These are phyloP conservation scores for Diloba caeruleocephala DNA, from an alignment of 2,888 invertebrate genomes.

Conservation along the genomic window DNA sequence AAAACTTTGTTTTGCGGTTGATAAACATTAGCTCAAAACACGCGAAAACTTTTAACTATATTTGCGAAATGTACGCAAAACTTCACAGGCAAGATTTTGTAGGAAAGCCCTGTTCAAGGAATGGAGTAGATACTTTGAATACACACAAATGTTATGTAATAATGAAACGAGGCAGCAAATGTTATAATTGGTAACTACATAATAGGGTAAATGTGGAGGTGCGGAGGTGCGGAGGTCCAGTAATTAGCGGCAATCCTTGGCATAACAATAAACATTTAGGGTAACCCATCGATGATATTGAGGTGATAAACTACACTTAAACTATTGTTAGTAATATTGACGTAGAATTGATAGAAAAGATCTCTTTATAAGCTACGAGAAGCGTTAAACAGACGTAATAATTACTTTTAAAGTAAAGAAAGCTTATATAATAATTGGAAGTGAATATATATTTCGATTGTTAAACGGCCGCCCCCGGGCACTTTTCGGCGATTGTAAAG, in stretches of 20 bases:
- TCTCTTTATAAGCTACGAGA: no score
- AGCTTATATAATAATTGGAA: no score
- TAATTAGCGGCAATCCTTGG: not conserved
- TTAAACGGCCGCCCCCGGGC: no score
- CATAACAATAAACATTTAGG: not conserved
- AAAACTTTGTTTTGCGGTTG: constrained; percentile 44
- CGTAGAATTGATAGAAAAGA: no score
- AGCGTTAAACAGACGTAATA: no score
- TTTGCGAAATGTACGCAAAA: constrained; percentile 28
- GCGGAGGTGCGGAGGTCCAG: not conserved
- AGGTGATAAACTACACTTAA: no score
- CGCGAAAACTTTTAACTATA: constrained; percentile 46
- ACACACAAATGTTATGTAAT: constrained; percentile 14
- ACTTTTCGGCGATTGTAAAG: no score
- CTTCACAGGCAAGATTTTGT: constrained; percentile 24
- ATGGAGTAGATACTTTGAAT: constrained; percentile 25
- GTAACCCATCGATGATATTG: no score
- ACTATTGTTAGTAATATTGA: no score
- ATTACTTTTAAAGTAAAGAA: no score
- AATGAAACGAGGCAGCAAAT: not conserved
- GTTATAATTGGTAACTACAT: not conserved
- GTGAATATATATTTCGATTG: no score
- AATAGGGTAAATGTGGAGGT: not conserved
- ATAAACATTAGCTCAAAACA: constrained; percentile 46
- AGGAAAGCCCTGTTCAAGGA: constrained; percentile 9